Evolutionary conservation across 2,113 vertebrate genomes (phyloP), one percentile per base, ranked within the genome.

Genomic region (Tiliqua scincoides): DNA sequence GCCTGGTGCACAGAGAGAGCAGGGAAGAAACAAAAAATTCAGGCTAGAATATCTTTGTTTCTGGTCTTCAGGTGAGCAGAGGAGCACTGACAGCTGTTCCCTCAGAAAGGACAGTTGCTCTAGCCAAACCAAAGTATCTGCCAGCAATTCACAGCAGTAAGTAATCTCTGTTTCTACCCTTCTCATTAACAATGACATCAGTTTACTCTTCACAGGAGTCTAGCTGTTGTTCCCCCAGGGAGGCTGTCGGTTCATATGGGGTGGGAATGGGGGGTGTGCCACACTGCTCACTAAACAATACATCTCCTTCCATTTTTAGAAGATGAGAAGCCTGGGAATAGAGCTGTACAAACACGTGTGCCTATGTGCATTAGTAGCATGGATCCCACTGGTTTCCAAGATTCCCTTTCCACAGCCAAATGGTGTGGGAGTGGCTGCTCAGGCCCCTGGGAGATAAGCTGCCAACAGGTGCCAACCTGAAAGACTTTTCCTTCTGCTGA

Each of bases 311-410:
- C 68, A 65, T 43, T 80, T 80, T 76, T 37, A 74, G 68, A 86
- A 73, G 40, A 65, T 25, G 72, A 57, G 67, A 15, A 73, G 65
- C 25, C n/a, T 84, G 68, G 77, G 77, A 74, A 48, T 57, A 79
- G 35, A 54, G 25, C 68, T 84, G 61, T 59, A 61, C 82, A 88
- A 88, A 84, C 76, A 84, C 52, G 65, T 59, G 76, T 67, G 68
- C 35, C 70, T 67, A 12, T 68, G 75, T 62, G 86, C 35, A 61
- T 35, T 77, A 27, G 35, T n/a, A 35, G 52, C 27, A 20, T 25
- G 30, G 37, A 14, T 84, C 77, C 75, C 77, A 30, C 7, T 23
- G 75, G 54, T 12, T 62, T 78, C 81, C n/a, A 25, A 32, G 5
- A 73, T 43, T 65, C 76, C 59, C 87, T 59, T 74, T 25, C 57